Evolutionary conservation across 2,113 vertebrate species (phyloP).

Genomic region (Notechis scutatus): DNA sequence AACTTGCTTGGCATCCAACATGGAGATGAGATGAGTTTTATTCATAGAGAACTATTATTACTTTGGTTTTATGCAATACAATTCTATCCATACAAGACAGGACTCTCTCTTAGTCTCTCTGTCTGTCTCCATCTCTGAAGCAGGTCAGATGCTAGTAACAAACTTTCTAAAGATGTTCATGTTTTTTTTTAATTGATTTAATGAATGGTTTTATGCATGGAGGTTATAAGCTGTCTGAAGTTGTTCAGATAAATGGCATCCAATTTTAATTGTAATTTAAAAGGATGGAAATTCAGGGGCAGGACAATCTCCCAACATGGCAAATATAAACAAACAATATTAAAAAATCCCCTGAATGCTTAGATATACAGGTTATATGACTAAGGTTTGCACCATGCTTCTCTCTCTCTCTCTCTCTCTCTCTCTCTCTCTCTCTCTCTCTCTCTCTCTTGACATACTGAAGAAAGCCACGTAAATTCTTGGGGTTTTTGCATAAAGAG

Average conservation of each 20-base stretch:
- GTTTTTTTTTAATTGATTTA: not conserved
- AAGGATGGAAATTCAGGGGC: not conserved
- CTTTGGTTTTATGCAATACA: not conserved
- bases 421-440: not conserved
- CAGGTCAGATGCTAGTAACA: too few relatives aligned
- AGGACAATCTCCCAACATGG: not conserved
- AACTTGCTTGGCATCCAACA: not conserved
- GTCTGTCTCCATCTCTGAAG: not conserved
- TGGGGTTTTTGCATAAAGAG: constrained; percentile 37
- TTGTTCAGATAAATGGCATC: not conserved
- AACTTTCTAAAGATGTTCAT: too few relatives aligned
- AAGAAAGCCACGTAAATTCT: not conserved
- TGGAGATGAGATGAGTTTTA: not conserved
- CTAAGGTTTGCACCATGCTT: not conserved
- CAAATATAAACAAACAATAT: not conserved
- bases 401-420: not conserved
- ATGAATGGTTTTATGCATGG: not conserved
- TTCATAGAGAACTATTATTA: not conserved
- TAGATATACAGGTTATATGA: not conserved
- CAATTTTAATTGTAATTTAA: not conserved
- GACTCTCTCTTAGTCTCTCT: not conserved
- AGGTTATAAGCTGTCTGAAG: not conserved
- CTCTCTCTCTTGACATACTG: not conserved
- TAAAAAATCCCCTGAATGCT: not conserved
- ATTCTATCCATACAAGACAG: not conserved